Conservation (phyloP, 1,140 invertebrate genomes). For the Drosophila repletoides region DNA sequence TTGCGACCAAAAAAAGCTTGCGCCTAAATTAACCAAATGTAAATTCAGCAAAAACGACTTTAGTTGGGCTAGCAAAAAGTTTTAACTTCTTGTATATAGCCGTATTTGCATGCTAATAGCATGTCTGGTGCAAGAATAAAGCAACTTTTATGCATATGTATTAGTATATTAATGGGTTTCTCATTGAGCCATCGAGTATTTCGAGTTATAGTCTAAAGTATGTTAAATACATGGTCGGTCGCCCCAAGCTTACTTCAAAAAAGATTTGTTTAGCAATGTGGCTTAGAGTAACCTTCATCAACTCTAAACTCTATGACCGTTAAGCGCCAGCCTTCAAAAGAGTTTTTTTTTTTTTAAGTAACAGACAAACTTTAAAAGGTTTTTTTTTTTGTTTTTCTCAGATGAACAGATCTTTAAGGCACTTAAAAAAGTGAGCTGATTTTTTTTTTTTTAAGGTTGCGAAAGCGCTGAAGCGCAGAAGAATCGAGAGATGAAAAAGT, state of each 20-base stretch:
- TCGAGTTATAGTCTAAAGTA: neutral
- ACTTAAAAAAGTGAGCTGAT: constrained; percentile 1
- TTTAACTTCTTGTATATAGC: neutral
- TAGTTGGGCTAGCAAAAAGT: neutral
- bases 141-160: too few relatives aligned
- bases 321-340: constrained; percentile 58
- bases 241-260: neutral
- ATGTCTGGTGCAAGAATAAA: neutral
- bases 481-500: neutral
- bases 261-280: neutral
- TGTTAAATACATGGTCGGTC: constrained; percentile 6
- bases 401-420: constrained; percentile 2
- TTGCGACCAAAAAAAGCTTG: too few relatives aligned
- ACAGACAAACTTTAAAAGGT: constrained; percentile 17
- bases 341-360: constrained; percentile 15
- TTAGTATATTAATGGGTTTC: neutral
- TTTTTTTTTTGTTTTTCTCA: constrained; percentile 13
- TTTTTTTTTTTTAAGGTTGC: neutral
- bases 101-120: neutral
- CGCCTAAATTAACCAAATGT: too few relatives aligned
- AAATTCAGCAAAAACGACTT: too few relatives aligned
- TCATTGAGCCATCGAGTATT: neutral
- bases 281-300: constrained; percentile 50
- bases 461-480: constrained; percentile 11
- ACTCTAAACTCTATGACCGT: constrained; percentile 41